phyloP scores from a whole-genome alignment of 2,797 vertebrate genomes.

The Lateolabrax maculatus region DNA sequence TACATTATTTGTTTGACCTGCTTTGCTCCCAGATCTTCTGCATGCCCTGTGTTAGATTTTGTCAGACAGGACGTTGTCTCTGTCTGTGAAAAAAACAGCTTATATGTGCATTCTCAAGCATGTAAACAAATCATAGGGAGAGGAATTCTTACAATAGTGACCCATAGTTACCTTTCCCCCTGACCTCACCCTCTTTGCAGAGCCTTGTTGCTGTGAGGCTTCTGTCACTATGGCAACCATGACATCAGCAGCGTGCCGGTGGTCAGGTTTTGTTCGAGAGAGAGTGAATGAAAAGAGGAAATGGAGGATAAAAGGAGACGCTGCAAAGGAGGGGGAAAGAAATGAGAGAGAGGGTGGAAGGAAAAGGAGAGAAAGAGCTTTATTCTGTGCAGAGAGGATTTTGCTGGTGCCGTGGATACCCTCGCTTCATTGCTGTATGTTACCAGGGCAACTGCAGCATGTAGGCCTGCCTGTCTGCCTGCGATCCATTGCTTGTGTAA shows the following conservation, averaged over 20 bases:
- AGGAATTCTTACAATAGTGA: conserved; percentile 64
- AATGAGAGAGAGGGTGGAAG: conserved; percentile 62
- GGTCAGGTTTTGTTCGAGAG: conserved; percentile 76
- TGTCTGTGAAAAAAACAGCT: not conserved
- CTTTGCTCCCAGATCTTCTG: not conserved
- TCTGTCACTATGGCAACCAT: conserved; percentile 83
- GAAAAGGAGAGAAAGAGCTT: conserved; percentile 31
- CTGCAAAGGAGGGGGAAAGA: conserved; percentile 49
- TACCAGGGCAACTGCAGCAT: conserved; percentile 86
- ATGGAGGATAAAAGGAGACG: conserved; percentile 70
- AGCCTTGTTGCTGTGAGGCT: conserved; percentile 73
- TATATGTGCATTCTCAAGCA: not conserved
- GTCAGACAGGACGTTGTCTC: conserved; percentile 6
- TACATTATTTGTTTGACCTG: not conserved
- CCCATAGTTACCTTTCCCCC: conserved; percentile 78
- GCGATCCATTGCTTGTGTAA: conserved; percentile 46
- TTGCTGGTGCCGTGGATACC: conserved; percentile 56
- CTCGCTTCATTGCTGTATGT: conserved; percentile 70
- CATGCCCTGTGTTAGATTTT: not conserved
- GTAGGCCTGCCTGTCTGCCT: conserved; percentile 64
- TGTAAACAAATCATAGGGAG: conserved; percentile 28
- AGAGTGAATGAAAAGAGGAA: conserved; percentile 70
- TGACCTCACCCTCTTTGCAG: conserved; percentile 70
- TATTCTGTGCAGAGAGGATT: conserved; percentile 48
- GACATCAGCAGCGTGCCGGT: conserved; percentile 80